Evolutionary conservation across 2,888 invertebrate species (phyloP).

Genomic region (Amaurobius ferox): DNA sequence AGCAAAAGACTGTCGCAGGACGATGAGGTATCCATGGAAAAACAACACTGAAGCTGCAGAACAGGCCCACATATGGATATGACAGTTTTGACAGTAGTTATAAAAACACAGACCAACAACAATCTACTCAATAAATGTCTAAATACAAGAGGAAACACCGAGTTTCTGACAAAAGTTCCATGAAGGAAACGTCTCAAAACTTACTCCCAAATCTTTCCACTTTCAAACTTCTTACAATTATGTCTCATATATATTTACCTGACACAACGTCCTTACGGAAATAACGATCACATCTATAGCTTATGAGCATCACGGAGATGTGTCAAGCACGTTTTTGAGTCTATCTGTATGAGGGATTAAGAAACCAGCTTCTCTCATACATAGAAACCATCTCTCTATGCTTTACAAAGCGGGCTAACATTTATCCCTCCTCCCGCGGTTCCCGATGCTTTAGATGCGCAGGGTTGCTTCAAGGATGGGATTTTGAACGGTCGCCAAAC

Average conservation of each 20-base stretch:
- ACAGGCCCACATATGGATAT: slow-evolving; percentile 58
- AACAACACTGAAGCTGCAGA: slow-evolving; percentile 31
- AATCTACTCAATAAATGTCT: background rate
- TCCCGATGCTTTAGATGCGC: slow-evolving; percentile 53
- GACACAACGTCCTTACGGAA: background rate
- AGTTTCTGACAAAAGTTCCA: background rate
- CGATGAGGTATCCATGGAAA: slow-evolving; percentile 62
- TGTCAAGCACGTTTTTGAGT: background rate
- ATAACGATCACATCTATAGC: background rate
- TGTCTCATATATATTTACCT: background rate
- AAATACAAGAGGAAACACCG: background rate
- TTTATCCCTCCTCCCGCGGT: slow-evolving; percentile 67
- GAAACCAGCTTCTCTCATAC: background rate
- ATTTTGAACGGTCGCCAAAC: slow-evolving; percentile 35
- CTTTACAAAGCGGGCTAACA: slow-evolving; percentile 52
- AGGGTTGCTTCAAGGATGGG: slow-evolving; percentile 45
- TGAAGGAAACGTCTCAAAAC: background rate
- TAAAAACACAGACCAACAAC: background rate
- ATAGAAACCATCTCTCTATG: slow-evolving; percentile 47
- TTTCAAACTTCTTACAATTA: background rate
- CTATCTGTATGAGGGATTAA: background rate
- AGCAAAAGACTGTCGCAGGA: slow-evolving; percentile 30
- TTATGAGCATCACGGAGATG: background rate
- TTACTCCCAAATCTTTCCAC: background rate
- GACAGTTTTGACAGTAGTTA: background rate